These are phyloP conservation scores for Trachemys scripta DNA, from an alignment of 2,113 vertebrate species.

Conservation along the genomic window DNA sequence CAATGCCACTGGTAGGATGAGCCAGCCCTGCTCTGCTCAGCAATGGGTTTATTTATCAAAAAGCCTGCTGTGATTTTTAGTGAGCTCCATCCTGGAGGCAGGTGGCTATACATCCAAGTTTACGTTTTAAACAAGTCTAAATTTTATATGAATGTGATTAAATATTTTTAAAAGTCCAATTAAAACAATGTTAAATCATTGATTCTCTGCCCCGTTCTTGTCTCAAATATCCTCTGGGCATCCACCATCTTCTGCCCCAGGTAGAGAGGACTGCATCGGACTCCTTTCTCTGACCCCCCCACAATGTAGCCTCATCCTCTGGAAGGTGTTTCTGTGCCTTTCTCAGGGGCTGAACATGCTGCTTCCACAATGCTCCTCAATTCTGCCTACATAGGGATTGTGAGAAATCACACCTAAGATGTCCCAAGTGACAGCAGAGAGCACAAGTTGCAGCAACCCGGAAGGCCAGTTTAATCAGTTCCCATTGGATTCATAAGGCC, in stretches of 20 bases:
- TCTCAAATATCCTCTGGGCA: background rate
- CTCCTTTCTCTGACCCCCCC: background rate
- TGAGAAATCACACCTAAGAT: background rate
- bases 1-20: background rate
- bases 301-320: background rate
- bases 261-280: background rate
- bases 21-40: background rate
- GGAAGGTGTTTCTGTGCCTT: no score
- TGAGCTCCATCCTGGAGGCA: background rate
- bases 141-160: no score
- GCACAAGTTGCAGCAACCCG: background rate
- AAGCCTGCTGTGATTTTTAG: background rate
- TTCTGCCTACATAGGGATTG: background rate
- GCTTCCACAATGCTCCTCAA: background rate
- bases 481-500: background rate
- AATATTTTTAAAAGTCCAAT: background rate
- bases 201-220: background rate
- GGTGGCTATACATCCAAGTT: background rate
- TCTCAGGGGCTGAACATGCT: background rate
- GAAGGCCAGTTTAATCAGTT: background rate
- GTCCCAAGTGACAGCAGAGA: background rate
- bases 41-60: accelerated
- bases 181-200: background rate
- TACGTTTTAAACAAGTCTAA: no score
- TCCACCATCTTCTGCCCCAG: background rate